A percentile compares a stretch with the other conserved stretches of the same genome.
phyloP scores from a whole-genome alignment of 1,140 invertebrate genomes.

The Hylaeus anthracinus region DNA sequence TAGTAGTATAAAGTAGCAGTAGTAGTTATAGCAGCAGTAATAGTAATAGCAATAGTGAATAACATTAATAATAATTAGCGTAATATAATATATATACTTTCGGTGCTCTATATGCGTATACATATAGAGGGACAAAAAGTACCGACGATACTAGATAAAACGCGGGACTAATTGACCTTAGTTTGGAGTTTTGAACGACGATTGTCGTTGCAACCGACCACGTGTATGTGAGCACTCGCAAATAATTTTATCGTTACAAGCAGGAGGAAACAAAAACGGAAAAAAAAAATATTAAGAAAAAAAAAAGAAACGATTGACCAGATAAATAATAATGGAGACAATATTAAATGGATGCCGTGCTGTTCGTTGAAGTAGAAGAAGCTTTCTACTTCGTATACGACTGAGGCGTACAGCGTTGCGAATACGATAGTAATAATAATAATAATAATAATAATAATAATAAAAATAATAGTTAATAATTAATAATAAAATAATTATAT shows the following conservation, averaged over 20 bases:
- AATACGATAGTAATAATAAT: constrained; percentile 54
- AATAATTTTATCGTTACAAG: constrained; percentile 19
- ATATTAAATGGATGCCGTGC: constrained; percentile 32
- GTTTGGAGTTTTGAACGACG: constrained; percentile 14
- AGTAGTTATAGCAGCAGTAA: too few species aligned
- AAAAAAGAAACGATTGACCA: constrained; percentile 32
- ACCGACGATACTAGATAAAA: constrained; percentile 3
- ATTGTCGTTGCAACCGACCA: constrained; percentile 27
- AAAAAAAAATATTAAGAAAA: constrained; percentile 18
- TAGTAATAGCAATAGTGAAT: constrained; percentile 20
- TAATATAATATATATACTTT: constrained; percentile 35
- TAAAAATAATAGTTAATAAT: constrained; percentile 59
- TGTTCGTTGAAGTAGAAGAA: constrained; percentile 1
- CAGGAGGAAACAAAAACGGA: not conserved
- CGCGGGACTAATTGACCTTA: constrained; percentile 31
- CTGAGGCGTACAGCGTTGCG: constrained; percentile 14
- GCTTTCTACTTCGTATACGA: constrained; percentile 13
- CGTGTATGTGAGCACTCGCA: constrained; percentile 24
- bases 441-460: constrained; percentile 56
- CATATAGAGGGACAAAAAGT: not conserved
- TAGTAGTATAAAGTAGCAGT: too few species aligned
- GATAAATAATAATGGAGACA: constrained; percentile 43
- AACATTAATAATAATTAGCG: constrained; percentile 49
- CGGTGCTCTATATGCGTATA: not conserved
- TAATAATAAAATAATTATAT: constrained; percentile 67